Evolutionary conservation across 2,113 vertebrate genomes (phyloP).

Genomic region (Phainopepla nitens): DNA sequence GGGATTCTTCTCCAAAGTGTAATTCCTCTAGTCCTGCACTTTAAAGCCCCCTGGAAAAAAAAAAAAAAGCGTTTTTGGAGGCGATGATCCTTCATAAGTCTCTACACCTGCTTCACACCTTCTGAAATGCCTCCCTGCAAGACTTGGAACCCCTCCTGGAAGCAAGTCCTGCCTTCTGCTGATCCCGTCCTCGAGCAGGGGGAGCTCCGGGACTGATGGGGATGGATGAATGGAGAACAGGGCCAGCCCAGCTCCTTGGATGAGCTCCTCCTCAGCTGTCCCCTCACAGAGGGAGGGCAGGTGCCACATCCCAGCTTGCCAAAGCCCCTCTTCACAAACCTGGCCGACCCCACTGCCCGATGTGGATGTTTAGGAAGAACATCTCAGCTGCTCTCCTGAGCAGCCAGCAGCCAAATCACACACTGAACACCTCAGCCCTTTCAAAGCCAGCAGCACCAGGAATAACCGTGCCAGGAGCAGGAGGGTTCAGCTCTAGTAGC

Average conservation of each 20-base stretch:
- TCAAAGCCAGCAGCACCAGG: not conserved
- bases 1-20: not conserved
- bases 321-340: not conserved
- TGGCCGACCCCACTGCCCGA: too few relatives aligned
- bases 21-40: not conserved
- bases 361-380: accelerated
- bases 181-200: not conserved
- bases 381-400: not conserved
- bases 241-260: not conserved
- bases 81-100: not conserved
- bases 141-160: not conserved
- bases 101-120: not conserved
- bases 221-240: not conserved
- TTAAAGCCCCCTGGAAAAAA: not conserved
- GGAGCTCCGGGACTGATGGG: not conserved
- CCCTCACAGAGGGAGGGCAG: accelerated
- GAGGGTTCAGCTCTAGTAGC: not conserved
- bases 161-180: not conserved
- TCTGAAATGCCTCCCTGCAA: not conserved
- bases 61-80: not conserved
- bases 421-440: not conserved
- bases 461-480: not conserved
- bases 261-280: not conserved
- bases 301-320: not conserved
- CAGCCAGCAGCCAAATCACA: not conserved